phyloP scores from a whole-genome alignment of 2,113 vertebrate genomes.

The Embiotoca jacksoni region DNA sequence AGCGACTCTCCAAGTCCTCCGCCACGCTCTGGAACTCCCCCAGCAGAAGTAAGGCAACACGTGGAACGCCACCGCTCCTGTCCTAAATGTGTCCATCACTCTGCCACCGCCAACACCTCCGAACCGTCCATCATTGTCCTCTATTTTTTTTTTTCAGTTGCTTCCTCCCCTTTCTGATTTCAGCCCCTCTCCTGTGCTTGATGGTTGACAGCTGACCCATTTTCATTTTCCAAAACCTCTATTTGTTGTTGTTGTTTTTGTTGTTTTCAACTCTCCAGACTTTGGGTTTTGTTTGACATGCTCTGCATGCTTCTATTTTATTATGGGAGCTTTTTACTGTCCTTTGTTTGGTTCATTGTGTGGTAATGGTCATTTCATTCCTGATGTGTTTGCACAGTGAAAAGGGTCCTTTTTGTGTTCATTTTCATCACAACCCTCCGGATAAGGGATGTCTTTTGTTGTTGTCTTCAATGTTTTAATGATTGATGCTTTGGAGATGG shows the following conservation, averaged over 20 bases:
- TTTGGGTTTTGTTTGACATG: conserved; percentile 44
- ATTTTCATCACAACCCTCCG: conserved; percentile 27
- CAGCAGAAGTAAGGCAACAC: conserved; percentile 96
- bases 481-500: conserved; percentile 1
- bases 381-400: conserved; percentile 43
- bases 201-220: conserved; percentile 67
- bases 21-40: conserved; percentile 99
- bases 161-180: conserved; percentile 56
- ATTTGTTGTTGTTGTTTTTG: neutral
- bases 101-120: conserved; percentile 58
- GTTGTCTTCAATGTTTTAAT: conserved; percentile 24
- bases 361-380: conserved; percentile 69
- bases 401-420: conserved; percentile 34
- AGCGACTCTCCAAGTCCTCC: conserved; percentile 99
- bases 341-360: conserved; percentile 61
- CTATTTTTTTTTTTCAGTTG: conserved; percentile 64
- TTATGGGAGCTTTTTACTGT: conserved; percentile 46
- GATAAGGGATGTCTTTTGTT: conserved; percentile 2
- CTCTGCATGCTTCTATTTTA: conserved; percentile 53
- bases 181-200: conserved; percentile 63
- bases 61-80: conserved; percentile 61
- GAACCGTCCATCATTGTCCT: conserved; percentile 61
- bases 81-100: conserved; percentile 61
- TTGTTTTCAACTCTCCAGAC: conserved; percentile 17
- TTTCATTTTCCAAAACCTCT: conserved; percentile 53